phyloP scores from a whole-genome alignment of 2,888 invertebrate species.

The Tenthredo mesomela region DNA sequence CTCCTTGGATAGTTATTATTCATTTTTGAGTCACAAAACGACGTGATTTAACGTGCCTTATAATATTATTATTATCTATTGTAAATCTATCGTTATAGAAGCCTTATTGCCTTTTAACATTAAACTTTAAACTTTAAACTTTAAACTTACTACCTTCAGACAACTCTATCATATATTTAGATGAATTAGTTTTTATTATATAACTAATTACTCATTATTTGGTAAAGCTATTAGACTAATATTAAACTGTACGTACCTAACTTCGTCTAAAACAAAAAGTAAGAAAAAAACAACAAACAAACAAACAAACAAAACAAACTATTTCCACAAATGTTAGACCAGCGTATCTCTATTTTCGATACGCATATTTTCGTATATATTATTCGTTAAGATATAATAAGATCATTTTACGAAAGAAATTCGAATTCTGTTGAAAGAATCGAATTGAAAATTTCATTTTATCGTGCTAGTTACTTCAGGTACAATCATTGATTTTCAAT shows the following conservation, averaged over 20 bases:
- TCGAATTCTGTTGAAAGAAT: neutral
- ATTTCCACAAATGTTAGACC: conserved; percentile 12
- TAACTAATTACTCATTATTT: conserved; percentile 35
- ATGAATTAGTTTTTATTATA: neutral
- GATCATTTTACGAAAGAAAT: conserved; percentile 10
- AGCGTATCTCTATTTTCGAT: conserved; percentile 11
- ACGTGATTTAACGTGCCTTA: conserved; percentile 38
- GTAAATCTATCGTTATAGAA: conserved; percentile 17
- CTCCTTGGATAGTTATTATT: conserved; percentile 16
- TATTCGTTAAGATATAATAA: neutral
- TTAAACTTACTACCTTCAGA: neutral
- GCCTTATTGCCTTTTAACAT: neutral
- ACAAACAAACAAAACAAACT: neutral
- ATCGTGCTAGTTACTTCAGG: neutral
- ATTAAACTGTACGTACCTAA: conserved; percentile 42
- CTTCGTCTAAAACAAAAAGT: neutral
- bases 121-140: neutral
- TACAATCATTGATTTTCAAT: neutral
- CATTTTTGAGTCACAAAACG: neutral
- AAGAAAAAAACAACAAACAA: neutral
- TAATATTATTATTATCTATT: neutral
- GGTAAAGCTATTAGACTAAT: conserved; percentile 37
- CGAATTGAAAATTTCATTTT: conserved; percentile 1
- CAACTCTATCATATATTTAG: neutral
- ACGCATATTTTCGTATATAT: neutral